Evolutionary conservation across 37 sponge, comb jelly and placozoan genomes (phyloP).

Genomic region (Theonella swinhoei): DNA sequence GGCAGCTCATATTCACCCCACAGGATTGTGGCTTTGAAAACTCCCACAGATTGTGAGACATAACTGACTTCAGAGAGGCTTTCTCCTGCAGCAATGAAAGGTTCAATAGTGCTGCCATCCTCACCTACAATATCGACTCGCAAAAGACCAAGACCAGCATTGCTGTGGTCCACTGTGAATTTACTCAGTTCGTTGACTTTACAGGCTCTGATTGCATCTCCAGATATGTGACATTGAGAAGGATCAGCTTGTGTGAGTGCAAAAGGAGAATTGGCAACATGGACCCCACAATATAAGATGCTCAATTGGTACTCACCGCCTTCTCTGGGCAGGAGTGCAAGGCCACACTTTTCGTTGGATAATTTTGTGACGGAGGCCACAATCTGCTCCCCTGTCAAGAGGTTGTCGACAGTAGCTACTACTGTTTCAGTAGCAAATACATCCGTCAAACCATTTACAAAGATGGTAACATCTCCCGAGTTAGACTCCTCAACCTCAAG

Average conservation of each 20-base stretch:
- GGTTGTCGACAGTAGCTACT: not conserved
- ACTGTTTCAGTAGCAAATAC: constrained; percentile 32
- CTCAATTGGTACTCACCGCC: constrained; percentile 49
- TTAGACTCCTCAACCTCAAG: constrained; percentile 58
- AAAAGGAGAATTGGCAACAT: constrained; percentile 82
- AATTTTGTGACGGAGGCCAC: not conserved
- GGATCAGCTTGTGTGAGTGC: constrained; percentile 46
- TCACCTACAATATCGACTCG: constrained; percentile 65
- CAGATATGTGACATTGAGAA: constrained; percentile 65
- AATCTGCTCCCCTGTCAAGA: not conserved
- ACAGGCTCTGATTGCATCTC: constrained; percentile 55
- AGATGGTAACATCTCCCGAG: constrained; percentile 59
- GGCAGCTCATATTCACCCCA: constrained; percentile 85
- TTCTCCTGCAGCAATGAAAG: constrained; percentile 55
- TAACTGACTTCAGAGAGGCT: constrained; percentile 64
- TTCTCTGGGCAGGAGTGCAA: constrained; percentile 29
- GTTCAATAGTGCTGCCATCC: constrained; percentile 58
- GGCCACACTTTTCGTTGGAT: constrained; percentile 7
- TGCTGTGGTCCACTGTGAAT: constrained; percentile 74
- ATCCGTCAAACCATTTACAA: constrained; percentile 58
- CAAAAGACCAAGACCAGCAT: constrained; percentile 77
- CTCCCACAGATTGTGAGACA: constrained; percentile 53
- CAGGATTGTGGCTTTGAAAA: constrained; percentile 66
- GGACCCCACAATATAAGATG: constrained; percentile 55
- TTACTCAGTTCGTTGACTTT: constrained; percentile 20